Evolutionary conservation across 2,888 invertebrate species (phyloP).

Genomic region (Tetramorium bicarinatum): DNA sequence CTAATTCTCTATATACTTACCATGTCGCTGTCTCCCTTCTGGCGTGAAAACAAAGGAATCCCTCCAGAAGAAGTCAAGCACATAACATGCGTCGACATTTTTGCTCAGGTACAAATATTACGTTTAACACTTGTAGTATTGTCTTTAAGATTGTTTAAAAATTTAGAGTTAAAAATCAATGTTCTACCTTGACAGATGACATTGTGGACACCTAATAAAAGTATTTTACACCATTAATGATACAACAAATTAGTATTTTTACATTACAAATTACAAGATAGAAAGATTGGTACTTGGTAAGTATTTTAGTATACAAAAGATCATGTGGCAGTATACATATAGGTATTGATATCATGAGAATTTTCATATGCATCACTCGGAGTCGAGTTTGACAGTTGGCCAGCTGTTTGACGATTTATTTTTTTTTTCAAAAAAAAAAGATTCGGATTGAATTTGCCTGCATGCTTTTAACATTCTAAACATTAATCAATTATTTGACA

Average conservation of each 20-base stretch:
- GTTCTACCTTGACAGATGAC: neutral
- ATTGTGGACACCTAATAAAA: neutral
- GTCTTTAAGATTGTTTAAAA: neutral
- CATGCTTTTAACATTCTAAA: neutral
- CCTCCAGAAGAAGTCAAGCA: constrained; percentile 95
- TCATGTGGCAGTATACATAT: constrained; percentile 87
- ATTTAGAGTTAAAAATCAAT: neutral
- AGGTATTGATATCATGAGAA: neutral
- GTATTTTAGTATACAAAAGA: constrained; percentile 88
- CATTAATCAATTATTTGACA: neutral
- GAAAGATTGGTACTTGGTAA: constrained; percentile 91
- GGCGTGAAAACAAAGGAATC: constrained; percentile 94
- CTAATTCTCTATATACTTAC: constrained; percentile 85
- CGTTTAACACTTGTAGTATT: neutral
- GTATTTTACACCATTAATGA: neutral
- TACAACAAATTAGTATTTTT: constrained; percentile 88
- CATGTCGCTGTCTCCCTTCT: constrained; percentile 93
- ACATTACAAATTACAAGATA: constrained; percentile 88
- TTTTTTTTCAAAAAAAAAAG: neutral
- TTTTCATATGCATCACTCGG: neutral
- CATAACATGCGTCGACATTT: constrained; percentile 93
- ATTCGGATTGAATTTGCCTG: neutral
- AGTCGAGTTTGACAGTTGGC: neutral
- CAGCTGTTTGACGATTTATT: neutral
- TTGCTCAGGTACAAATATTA: neutral